phyloP scores from a whole-genome alignment of 2,888 invertebrate genomes.

The Andrena marginata region DNA sequence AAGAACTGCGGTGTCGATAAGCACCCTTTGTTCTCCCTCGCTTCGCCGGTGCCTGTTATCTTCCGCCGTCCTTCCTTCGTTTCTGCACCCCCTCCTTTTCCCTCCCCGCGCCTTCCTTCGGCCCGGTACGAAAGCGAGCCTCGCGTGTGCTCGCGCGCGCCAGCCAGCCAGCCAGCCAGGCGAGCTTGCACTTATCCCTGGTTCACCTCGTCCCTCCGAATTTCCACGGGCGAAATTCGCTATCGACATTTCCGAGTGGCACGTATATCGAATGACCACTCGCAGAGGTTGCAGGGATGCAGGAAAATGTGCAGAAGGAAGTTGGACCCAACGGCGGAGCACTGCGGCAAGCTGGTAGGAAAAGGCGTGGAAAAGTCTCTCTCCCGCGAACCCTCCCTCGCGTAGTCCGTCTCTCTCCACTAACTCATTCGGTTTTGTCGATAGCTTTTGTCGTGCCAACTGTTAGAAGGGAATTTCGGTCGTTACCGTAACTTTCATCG shows the following conservation, averaged over 20 bases:
- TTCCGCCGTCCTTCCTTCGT: slow-evolving; percentile 67
- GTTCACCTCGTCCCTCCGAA: slow-evolving; percentile 52
- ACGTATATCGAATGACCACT: slow-evolving; percentile 63
- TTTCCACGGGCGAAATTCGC: slow-evolving; percentile 72
- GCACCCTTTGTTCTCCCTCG: slow-evolving; percentile 79
- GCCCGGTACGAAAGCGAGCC: slow-evolving; percentile 50
- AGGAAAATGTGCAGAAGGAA: slow-evolving; percentile 34
- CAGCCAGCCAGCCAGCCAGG: slow-evolving; percentile 13
- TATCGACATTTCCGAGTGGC: slow-evolving; percentile 76
- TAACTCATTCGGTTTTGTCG: slow-evolving; percentile 54
- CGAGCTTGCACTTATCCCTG: slow-evolving; percentile 38
- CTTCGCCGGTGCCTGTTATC: slow-evolving; percentile 62
- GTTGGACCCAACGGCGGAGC: neutral
- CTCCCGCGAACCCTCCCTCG: neutral
- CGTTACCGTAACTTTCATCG: slow-evolving; percentile 51
- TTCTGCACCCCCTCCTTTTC: slow-evolving; percentile 28
- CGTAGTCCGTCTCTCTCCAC: neutral
- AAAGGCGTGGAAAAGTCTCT: slow-evolving; percentile 20
- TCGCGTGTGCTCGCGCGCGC: slow-evolving; percentile 28
- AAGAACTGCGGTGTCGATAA: slow-evolving; percentile 82
- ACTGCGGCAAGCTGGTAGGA: neutral
- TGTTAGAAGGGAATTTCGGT: slow-evolving; percentile 28
- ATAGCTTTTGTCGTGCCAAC: slow-evolving; percentile 47
- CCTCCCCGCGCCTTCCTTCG: slow-evolving; percentile 30
- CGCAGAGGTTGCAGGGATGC: slow-evolving; percentile 39